Conservation (phyloP, 1,140 invertebrate species). For the Magallana ariakensis region DNA sequence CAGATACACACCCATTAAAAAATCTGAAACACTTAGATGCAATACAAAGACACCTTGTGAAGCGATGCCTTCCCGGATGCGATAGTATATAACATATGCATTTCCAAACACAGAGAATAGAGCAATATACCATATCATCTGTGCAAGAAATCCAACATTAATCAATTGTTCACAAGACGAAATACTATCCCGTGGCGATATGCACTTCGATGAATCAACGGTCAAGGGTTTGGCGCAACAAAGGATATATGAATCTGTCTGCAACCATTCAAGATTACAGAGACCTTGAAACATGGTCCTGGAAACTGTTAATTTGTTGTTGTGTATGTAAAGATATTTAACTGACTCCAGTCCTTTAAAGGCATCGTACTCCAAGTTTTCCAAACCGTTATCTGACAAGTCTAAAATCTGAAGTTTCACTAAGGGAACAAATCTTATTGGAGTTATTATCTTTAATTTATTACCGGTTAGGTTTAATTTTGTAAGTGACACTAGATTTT, state of each 20-base stretch:
- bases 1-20: slow-evolving; percentile 74
- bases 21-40: slow-evolving; percentile 70
- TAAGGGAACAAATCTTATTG: slow-evolving; percentile 24
- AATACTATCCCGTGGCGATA: slow-evolving; percentile 54
- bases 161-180: slow-evolving; percentile 65
- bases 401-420: slow-evolving; percentile 20
- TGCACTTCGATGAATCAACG: slow-evolving; percentile 50
- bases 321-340: slow-evolving; percentile 9
- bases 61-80: slow-evolving; percentile 23
- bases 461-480: slow-evolving; percentile 39
- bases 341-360: slow-evolving; percentile 36
- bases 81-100: slow-evolving; percentile 55
- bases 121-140: slow-evolving; percentile 61
- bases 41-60: slow-evolving; percentile 61
- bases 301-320: not conserved
- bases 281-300: slow-evolving; percentile 27
- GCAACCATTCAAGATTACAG: slow-evolving; percentile 8
- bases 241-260: slow-evolving; percentile 57
- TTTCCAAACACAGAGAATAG: slow-evolving; percentile 63
- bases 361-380: not conserved
- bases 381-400: slow-evolving; percentile 41
- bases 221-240: slow-evolving; percentile 59
- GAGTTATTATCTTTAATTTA: slow-evolving; percentile 4
- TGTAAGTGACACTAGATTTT: not conserved
- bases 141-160: slow-evolving; percentile 36